Evolutionary conservation across 2,888 invertebrate genomes (phyloP), one percentile per base, ranked within the genome.

Genomic region (Limnephilus lunatus): DNA sequence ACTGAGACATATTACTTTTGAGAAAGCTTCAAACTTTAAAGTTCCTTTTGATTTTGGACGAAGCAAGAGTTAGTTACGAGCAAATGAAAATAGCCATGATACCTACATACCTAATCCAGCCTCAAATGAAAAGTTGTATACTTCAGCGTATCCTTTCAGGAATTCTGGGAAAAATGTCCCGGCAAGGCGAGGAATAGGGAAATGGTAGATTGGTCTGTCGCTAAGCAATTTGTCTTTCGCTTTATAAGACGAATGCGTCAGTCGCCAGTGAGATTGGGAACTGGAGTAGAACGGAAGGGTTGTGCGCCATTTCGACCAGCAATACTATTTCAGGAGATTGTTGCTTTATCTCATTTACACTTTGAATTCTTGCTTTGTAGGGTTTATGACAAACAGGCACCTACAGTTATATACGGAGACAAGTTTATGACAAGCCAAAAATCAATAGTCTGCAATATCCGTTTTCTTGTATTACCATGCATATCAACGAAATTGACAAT

Each of bases 171-270:
- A 81, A 89, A 89, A 89, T 35, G 88, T 89, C 88, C 32, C n/a
- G 80, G 25, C 25, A 25, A 5, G 80, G 25, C 68, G 68, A 68
- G 68, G 68, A 68, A 68, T 68, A 68, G 68, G 68, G 68, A 68
- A 80, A 89, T 89, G 80, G 68, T 80, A 80, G 35, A 89, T 89
- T 89, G 88, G 68, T 89, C 88, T 89, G 88, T 89, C 88, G 39
- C 25, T n/a, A 30, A 80, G 88, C 88, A 80, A 89, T 89, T 89
- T 89, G 88, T 89, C 88, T 80, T 80, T 31, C 53, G n/a, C 87
- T 87, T 15, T 86, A 15, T 15, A 81, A 80, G 80, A 81, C 80
- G 88, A 89, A 81, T 89, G 88, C 80, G 32, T 80, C 88, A n/a
- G 88, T 35, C 31, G 32, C 88, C 88, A 89, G 68, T 25, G 31